Evolutionary conservation across 2,888 invertebrate species (phyloP), one percentile per base, ranked within the genome.

Genomic region (Acronicta aceris): DNA sequence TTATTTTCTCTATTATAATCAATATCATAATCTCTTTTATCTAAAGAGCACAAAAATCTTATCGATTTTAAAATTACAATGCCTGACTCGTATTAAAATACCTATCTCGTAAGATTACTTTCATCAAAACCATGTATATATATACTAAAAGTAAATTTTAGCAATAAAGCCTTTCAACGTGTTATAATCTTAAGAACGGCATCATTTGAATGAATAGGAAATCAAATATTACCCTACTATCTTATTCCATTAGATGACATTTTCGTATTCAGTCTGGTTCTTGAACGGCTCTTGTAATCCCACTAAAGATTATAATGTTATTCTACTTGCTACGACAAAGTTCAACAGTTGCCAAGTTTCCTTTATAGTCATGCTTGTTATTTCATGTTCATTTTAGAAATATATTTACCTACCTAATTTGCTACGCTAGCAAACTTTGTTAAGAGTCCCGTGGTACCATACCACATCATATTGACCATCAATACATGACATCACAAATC

Each of bases 221-320:
- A 59, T 71, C 74, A 76, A 81, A 82, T 79, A 74, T 83, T 78
- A 71, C 71, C 60, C 78, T 76, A 73, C 72, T 81, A 79, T 75
- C 59, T 74, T 79, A 81, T 83, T 81, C 79, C 78, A 80, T 80
- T 81, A 76, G 72, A 80, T 79, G 75, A 76, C 77, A 78, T 75
- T 77, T 81, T 77, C 67, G 71, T 75, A 82, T 83, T 82, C 78
- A 77, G 70, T 58, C 60, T 74, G 63, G 71, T 76, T 62, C 76
- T 78, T 76, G 74, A 65, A 67, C 61, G 74, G 65, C 73, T 73
- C 67, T 74, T 75, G 76, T 81, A 79, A 81, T 81, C 74, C 80
- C 71, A 74, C 81, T 80, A 76, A 83, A 82, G 84, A 85, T 85
- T 83, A 83, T 82, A 82, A 76, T 81, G 77, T 75, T 80, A 82